Evolutionary conservation across 2,888 invertebrate genomes (phyloP).

Genomic region (Chironomus tentans): DNA sequence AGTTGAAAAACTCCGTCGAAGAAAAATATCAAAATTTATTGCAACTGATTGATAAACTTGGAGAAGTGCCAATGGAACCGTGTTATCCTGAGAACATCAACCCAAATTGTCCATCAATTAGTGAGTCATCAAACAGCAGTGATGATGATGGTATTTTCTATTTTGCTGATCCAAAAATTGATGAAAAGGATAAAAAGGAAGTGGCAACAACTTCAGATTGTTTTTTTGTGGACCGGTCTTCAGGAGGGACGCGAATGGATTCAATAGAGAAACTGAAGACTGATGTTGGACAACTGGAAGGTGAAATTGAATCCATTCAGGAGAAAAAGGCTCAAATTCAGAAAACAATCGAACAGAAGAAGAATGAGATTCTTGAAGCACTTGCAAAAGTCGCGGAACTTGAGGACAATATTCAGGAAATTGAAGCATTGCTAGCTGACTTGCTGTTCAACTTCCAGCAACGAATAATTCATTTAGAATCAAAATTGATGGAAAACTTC

Average conservation of each 20-base stretch:
- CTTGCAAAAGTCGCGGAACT: neutral
- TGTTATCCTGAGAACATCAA: neutral
- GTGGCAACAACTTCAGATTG: neutral
- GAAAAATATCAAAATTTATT: neutral
- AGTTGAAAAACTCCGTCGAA: neutral
- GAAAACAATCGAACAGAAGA: neutral
- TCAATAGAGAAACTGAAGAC: slow-evolving; percentile 3
- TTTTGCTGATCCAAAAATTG: no score
- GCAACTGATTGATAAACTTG: neutral
- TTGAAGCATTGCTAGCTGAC: neutral
- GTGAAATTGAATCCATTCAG: neutral
- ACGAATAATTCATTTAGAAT: neutral
- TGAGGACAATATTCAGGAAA: neutral
- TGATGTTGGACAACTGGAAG: neutral
- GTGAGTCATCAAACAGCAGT: no score
- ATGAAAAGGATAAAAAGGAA: neutral
- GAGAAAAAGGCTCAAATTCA: neutral
- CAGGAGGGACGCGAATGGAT: neutral
- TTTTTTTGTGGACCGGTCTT: neutral
- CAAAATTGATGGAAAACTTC: neutral
- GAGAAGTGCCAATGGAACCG: neutral
- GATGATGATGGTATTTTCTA: neutral
- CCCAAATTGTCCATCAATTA: neutral
- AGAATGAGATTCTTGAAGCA: neutral
- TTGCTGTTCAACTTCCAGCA: neutral